A percentile compares a stretch with the other conserved stretches of the same genome.
These are phyloP conservation scores for Pocillopora meandrina DNA, from an alignment of 92 coral and sea anemone species.

Conservation along the genomic window DNA sequence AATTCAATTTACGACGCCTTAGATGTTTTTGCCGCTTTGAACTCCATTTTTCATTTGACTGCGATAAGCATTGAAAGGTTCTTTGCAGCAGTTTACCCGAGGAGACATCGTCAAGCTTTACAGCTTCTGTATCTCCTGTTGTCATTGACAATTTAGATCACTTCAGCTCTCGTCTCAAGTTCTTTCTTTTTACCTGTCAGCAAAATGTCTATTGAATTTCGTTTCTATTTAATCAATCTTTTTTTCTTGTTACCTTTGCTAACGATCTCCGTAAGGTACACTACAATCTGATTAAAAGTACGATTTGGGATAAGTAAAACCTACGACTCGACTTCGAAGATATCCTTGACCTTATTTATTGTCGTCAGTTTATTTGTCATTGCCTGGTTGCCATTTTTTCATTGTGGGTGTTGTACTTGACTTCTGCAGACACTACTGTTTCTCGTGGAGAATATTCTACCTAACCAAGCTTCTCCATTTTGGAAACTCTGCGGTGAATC, in stretches of 20 bases:
- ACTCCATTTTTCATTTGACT: conserved; percentile 82
- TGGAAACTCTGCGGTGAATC: conserved; percentile 66
- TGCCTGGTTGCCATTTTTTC: conserved; percentile 79
- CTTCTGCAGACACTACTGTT: conserved; percentile 41
- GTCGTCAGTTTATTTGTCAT: conserved; percentile 70
- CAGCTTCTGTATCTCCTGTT: conserved; percentile 51
- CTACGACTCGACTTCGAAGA: conserved; percentile 42
- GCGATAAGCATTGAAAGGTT: conserved; percentile 87
- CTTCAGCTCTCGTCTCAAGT: conserved; percentile 69
- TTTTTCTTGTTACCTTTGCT: conserved; percentile 62
- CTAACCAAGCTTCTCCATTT: conserved; percentile 65
- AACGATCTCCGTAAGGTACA: conserved; percentile 54
- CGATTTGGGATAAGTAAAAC: conserved; percentile 29
- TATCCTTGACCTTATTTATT: conserved; percentile 59
- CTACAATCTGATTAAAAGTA: conserved; percentile 55
- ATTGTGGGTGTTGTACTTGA: conserved; percentile 27
- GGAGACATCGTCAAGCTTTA: conserved; percentile 65
- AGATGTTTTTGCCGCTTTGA: conserved; percentile 86
- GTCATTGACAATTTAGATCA: conserved; percentile 63
- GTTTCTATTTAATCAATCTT: conserved; percentile 59
- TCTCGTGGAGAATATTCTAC: conserved; percentile 65
- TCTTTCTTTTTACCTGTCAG: conserved; percentile 60
- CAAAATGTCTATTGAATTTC: conserved; percentile 58
- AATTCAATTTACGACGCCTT: conserved; percentile 63
- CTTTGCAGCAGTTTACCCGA: conserved; percentile 79